Evolutionary conservation across 2,797 vertebrate genomes (phyloP).

Genomic region (Anableps anableps): DNA sequence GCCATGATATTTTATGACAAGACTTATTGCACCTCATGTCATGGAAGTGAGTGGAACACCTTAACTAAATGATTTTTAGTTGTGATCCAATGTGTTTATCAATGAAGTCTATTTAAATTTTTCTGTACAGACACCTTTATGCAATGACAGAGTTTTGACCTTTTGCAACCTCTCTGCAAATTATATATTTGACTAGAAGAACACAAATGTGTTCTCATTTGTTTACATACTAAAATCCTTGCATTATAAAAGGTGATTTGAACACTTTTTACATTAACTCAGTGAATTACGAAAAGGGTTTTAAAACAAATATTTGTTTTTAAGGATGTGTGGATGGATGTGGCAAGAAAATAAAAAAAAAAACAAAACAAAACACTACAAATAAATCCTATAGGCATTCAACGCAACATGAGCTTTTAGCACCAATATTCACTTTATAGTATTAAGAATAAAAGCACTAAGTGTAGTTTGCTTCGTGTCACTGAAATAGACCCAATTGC

Average conservation of each 20-base stretch:
- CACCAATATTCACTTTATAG: constrained; percentile 7
- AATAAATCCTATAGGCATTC: neutral
- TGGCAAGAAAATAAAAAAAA: neutral
- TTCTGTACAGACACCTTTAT: neutral
- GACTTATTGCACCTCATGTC: neutral
- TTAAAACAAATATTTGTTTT: neutral
- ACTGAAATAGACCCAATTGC: neutral
- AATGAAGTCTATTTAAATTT: neutral
- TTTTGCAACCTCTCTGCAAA: neutral
- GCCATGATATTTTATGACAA: no score
- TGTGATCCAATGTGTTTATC: neutral
- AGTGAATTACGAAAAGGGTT: neutral
- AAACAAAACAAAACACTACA: neutral
- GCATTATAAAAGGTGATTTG: neutral
- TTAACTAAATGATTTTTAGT: neutral
- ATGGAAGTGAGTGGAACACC: neutral
- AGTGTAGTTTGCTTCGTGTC: neutral
- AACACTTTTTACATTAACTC: neutral
- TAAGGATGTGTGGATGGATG: neutral
- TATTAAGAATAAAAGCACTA: constrained; percentile 18
- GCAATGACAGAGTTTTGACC: neutral
- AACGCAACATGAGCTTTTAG: neutral
- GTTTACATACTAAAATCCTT: neutral
- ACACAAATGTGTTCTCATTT: neutral
- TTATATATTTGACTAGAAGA: neutral